These are phyloP conservation scores for Allolobophora icterica DNA, from an alignment of 2,888 invertebrate genomes.

Conservation along the genomic window DNA sequence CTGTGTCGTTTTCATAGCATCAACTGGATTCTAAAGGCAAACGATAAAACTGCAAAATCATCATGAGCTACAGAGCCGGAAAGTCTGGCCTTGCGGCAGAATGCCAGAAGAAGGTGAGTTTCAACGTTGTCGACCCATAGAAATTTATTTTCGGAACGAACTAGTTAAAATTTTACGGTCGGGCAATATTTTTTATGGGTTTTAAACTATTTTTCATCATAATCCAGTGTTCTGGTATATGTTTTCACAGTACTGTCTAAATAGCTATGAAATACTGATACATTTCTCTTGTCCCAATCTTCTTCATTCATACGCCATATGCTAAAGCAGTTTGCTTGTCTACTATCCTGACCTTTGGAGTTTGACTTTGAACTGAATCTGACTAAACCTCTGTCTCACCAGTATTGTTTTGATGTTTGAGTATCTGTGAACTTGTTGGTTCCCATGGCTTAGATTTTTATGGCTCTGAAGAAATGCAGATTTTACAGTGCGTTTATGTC, in stretches of 20 bases:
- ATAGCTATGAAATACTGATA: neutral
- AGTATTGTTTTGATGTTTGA: neutral
- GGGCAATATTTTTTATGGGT: neutral
- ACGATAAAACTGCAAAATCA: neutral
- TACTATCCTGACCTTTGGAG: neutral
- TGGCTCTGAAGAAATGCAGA: neutral
- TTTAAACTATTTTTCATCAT: neutral
- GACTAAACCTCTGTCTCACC: neutral
- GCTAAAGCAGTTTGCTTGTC: neutral
- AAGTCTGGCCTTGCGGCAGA: conserved; percentile 48
- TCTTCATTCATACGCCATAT: neutral
- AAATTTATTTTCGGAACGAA: neutral
- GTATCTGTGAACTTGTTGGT: neutral
- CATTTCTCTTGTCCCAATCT: neutral
- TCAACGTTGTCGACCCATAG: neutral
- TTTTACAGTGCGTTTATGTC: too few species aligned
- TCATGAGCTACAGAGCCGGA: conserved; percentile 38
- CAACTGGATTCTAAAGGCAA: neutral
- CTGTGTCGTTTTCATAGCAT: neutral
- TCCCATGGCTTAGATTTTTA: neutral
- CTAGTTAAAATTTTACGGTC: too few species aligned
- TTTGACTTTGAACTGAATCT: neutral
- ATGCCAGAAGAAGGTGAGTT: conserved; percentile 46
- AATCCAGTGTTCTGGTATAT: too few species aligned
- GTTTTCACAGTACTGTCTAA: neutral